Evolutionary conservation across 2,797 vertebrate species (phyloP), one percentile per base, ranked within the genome.

Genomic region (Paramormyrops hopkinsi): DNA sequence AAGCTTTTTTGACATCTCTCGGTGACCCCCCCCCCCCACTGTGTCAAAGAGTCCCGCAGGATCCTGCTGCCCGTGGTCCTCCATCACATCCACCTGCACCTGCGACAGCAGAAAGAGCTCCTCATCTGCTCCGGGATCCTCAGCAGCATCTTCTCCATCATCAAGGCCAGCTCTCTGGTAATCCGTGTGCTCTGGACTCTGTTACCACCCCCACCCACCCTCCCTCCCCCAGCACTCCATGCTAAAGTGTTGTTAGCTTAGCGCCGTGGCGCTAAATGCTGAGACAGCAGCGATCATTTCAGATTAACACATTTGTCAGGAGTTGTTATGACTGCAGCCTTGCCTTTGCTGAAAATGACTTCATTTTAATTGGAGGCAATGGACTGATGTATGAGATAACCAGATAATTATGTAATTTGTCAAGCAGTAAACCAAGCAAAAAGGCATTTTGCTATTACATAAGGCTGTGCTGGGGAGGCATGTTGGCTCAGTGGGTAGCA

Each of bases 61-160:
- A 99, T 99, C 92, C 94, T 99, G 92, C 96, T 99, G 87, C 98
- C 98, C 0, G 98, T 99, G 76, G 98, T 99, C 88, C 96, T 99
- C 90, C 98, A 99, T 94, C 99, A 99, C 92, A 99, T 99, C 92
- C 99, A 99, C 95, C 96, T 99, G 91, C 98, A 99, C 94, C 95
- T 99, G 73, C 97, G 98, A 90, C 98, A 99, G 95, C 99, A 99
- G 96, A 99, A 99, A 93, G 99, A 99, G 95, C 96, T 99, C 88
- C 97, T 99, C 6, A 99, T 99, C 94, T 99, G 99, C 92, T 99
- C 99, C 90, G 98, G 98, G 89, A 99, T 99, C 91, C 97, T 99
- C 29, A 95, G 97, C 94, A 99, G 98, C 94, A 99, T 99, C 93
- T 99, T 99, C 93, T 98, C 98, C 91, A 99, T 99, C 91, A 97